A percentile compares a stretch with the other conserved stretches of the same genome.
Evolutionary conservation across 2,797 vertebrate genomes (phyloP).

Genomic region (Acropternis orthonyx): DNA sequence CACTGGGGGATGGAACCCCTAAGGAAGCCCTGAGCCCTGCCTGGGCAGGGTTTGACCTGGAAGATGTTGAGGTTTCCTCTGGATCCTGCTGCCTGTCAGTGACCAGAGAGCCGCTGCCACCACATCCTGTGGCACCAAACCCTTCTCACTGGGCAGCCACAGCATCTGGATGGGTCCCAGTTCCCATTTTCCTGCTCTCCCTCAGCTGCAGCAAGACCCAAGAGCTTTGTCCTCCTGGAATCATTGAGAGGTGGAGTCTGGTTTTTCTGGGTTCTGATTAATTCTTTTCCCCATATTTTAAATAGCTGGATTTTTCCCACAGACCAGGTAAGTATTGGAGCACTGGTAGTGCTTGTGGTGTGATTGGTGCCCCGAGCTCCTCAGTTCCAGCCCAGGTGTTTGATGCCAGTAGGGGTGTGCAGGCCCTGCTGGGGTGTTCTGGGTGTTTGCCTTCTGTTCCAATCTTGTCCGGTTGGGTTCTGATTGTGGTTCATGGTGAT

Average conservation of each 20-base stretch:
- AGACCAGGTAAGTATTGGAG: neutral
- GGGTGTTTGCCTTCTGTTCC: neutral
- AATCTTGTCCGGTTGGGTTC: neutral
- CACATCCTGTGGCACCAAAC: neutral
- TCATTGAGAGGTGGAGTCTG: accelerated
- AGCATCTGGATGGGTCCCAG: neutral
- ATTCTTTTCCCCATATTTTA: neutral
- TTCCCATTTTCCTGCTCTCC: neutral
- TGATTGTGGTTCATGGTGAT: neutral
- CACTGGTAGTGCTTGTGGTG: accelerated
- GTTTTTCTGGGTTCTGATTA: neutral
- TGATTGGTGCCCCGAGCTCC: neutral
- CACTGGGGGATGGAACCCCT: neutral
- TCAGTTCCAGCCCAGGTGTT: neutral
- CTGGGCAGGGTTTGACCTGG: neutral
- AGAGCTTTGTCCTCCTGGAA: neutral
- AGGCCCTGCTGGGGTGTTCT: neutral
- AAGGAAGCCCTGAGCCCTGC: neutral
- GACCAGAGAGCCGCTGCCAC: accelerated
- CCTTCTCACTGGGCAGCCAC: neutral
- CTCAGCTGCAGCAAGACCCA: neutral
- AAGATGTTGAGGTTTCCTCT: neutral
- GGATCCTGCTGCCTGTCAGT: neutral
- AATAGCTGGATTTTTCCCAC: neutral
- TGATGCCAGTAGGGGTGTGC: neutral